A percentile compares a stretch with the other conserved stretches of the same genome.
Evolutionary conservation across 2,888 invertebrate species (phyloP).

Genomic region (Brachyopa scutellaris): DNA sequence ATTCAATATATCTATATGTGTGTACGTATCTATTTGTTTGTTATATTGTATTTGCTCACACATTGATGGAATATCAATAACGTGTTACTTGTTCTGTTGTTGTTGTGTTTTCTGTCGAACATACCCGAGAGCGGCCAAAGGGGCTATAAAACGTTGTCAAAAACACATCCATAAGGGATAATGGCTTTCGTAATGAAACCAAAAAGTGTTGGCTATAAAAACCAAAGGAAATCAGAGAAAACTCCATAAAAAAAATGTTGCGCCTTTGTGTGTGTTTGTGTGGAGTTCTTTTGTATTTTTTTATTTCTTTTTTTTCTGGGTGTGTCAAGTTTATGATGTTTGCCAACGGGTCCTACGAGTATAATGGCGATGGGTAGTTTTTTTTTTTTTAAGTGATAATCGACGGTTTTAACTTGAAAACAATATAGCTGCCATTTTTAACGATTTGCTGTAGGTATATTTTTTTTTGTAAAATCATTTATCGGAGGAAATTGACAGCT

Average conservation of each 20-base stretch:
- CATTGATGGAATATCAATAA: constrained; percentile 42
- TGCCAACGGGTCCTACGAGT: no score
- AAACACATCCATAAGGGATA: constrained; percentile 59
- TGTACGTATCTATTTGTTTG: not conserved
- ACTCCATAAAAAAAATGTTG: constrained; percentile 23
- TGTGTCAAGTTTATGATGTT: not conserved
- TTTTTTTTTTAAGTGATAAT: not conserved
- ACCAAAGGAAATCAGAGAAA: constrained; percentile 38
- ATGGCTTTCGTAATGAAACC: constrained; percentile 64
- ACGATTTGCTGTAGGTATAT: no score
- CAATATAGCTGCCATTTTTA: constrained; percentile 3
- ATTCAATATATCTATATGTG: constrained; percentile 25
- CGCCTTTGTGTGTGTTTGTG: not conserved
- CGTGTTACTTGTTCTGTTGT: constrained; percentile 28
- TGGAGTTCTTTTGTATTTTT: no score
- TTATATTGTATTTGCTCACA: not conserved
- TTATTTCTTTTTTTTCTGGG: no score
- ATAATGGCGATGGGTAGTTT: no score
- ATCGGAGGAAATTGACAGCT: no score
- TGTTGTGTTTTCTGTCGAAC: not conserved
- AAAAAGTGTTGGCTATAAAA: constrained; percentile 60
- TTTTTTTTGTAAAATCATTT: no score
- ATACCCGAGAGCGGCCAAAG: constrained; percentile 17
- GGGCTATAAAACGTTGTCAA: constrained; percentile 58
- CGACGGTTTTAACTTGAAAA: not conserved